Base-by-base conservation (phyloP, 2,888 invertebrate species). In the Oegoconia quadripuncta region DNA sequence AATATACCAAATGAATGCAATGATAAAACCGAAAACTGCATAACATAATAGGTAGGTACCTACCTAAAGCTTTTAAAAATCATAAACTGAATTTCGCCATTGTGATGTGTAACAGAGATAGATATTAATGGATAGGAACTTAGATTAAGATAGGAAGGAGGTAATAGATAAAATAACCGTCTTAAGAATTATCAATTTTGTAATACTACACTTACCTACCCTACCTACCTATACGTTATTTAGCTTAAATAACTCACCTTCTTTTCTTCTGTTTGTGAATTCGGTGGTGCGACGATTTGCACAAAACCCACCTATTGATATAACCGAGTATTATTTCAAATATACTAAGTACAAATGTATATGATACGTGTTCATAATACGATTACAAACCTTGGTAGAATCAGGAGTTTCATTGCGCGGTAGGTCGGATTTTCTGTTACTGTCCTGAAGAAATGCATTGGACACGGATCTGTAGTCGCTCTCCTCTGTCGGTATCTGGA, bases 381-480 rank as follows among this genome's bases (percentile, higher is more conserved):
- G 7, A 22, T n/a, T 26, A 33, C 32, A 11, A 46, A 84, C 86
- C 82, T 79, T 83, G 32, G 69, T 63, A 16, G 83, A 82, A 51
- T 83, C 83, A 41, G 84, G 86, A 25, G 84, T 81, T 46, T 69
- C 80, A 71, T 74, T 80, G 56, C 82, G 74, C 26, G 74, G 71
- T 31, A 74, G 70, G 39, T 80, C 82, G 3, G 70, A 54, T 56
- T 75, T 81, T 51, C 68, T 74, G 58, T 81, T 78, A 58, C 68
- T 83, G 50, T 87, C 87, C 56, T 75, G 79, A 29, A 87, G 65
- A 55, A 86, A 87, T 44, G 84, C 84, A 62, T 82, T 83, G 36
- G 86, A 83, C 32, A 87, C 64, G 15, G 68, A 71, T 71, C 80
- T 77, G 56, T 76, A 86, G 53, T 82, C 86, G 46, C 55, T 68